Evolutionary conservation across 2,113 vertebrate genomes (phyloP).

Genomic region (Rhinogobius similis): DNA sequence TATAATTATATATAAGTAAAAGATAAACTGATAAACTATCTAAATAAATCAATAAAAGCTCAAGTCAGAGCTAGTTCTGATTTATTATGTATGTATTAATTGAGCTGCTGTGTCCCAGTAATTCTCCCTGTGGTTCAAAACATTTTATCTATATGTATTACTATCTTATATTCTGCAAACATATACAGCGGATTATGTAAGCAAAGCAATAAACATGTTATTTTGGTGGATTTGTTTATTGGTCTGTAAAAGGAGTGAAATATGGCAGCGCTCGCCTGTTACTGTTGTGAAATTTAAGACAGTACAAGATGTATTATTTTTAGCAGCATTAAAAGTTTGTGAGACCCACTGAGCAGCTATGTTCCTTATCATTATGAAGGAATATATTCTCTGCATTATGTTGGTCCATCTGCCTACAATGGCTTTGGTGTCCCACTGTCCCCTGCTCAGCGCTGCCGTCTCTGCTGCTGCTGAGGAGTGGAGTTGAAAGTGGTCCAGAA

Average conservation of each 20-base stretch:
- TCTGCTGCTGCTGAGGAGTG: conserved; percentile 41
- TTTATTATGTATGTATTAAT: too few relatives aligned
- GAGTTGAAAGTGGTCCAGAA: conserved; percentile 61
- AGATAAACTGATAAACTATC: too few relatives aligned
- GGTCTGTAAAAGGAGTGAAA: conserved; percentile 15
- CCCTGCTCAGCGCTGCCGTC: conserved; percentile 27
- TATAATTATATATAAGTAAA: neutral
- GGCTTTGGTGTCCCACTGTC: conserved; percentile 26
- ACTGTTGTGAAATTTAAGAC: neutral
- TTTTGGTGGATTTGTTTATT: conserved; percentile 17
- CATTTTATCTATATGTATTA: neutral
- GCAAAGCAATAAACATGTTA: neutral
- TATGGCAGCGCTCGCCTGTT: conserved; percentile 11
- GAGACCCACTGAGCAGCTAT: conserved; percentile 10
- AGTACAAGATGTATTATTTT: neutral
- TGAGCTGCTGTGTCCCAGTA: neutral
- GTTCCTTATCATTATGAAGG: conserved; percentile 41
- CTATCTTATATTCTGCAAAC: neutral
- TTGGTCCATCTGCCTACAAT: conserved; percentile 57
- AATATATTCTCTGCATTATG: conserved; percentile 52
- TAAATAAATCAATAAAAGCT: too few relatives aligned
- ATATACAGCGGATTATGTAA: neutral
- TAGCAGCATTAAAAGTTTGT: conserved; percentile 4
- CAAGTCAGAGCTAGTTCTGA: too few relatives aligned
- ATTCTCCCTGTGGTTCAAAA: neutral